Evolutionary conservation across 2,797 vertebrate genomes (phyloP).

Genomic region (Enteromius radiatus): DNA sequence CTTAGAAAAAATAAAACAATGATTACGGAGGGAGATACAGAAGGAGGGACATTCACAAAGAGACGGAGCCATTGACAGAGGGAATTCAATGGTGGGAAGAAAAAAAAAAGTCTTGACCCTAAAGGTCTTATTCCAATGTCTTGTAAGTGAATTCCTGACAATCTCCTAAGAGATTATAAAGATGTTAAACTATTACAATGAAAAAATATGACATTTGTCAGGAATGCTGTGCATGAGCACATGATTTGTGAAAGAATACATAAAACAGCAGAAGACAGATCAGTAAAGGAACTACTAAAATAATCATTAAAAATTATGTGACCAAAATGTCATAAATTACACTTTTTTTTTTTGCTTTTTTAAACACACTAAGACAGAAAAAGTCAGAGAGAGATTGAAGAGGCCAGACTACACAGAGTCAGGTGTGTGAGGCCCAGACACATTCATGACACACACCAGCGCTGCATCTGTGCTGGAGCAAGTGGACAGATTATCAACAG

Average conservation of each 20-base stretch:
- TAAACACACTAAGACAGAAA: neutral
- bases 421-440: conserved; percentile 49
- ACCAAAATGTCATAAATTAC: neutral
- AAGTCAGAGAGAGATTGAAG: conserved; percentile 45
- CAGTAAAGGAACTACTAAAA: conserved; percentile 51
- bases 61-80: neutral
- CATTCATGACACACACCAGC: conserved; percentile 51
- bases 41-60: conserved; percentile 5
- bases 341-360: neutral
- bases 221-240: conserved; percentile 35
- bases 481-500: conserved; percentile 50
- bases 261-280: conserved; percentile 65
- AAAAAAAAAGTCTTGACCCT: conserved; percentile 18
- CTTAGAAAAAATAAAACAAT: neutral
- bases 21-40: neutral
- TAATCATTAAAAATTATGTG: neutral
- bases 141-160: conserved; percentile 24
- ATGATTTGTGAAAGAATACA: conserved; percentile 66
- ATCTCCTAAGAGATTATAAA: conserved; percentile 26
- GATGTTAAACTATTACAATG: conserved; percentile 21
- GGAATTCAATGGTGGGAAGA: neutral
- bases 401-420: conserved; percentile 16
- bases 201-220: conserved; percentile 24
- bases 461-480: conserved; percentile 7
- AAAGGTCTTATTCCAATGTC: conserved; percentile 2